A percentile compares a stretch with the other conserved stretches of the same genome.
These are phyloP conservation scores for Lobophora halterata DNA, from an alignment of 2,888 invertebrate species.

Conservation along the genomic window DNA sequence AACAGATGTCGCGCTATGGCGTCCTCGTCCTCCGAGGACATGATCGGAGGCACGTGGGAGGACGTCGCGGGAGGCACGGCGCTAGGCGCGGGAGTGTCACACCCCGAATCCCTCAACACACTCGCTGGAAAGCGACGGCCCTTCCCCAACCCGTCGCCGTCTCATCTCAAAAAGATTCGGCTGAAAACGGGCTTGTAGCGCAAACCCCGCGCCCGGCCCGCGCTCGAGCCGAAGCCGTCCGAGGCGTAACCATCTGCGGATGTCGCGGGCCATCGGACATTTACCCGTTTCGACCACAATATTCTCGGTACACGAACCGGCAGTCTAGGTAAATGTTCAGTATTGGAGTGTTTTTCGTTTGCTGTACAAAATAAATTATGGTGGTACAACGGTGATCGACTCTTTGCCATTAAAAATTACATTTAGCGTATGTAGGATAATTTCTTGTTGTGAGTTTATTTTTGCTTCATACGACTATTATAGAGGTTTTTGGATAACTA, in stretches of 20 bases:
- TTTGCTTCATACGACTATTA: slow-evolving; percentile 27
- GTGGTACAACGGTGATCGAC: slow-evolving; percentile 17
- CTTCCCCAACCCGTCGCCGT: slow-evolving; percentile 52
- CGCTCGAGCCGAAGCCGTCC: slow-evolving; percentile 22
- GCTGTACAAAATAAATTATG: slow-evolving; percentile 8
- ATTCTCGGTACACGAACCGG: not conserved
- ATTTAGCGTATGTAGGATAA: slow-evolving; percentile 14
- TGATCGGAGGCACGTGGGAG: slow-evolving; percentile 50
- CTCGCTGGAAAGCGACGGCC: slow-evolving; percentile 51
- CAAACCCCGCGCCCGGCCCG: slow-evolving; percentile 47
- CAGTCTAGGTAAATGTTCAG: slow-evolving; percentile 6
- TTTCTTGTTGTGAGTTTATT: slow-evolving; percentile 23
- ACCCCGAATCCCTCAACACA: slow-evolving; percentile 15
- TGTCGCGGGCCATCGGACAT: slow-evolving; percentile 4
- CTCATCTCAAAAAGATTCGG: slow-evolving; percentile 69
- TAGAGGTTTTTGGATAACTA: slow-evolving; percentile 29
- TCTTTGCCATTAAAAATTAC: slow-evolving; percentile 40
- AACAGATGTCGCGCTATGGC: slow-evolving; percentile 49
- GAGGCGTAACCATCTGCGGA: slow-evolving; percentile 4
- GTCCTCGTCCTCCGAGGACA: slow-evolving; percentile 61
- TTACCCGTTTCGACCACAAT: slow-evolving; percentile 1
- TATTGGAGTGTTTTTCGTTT: not conserved
- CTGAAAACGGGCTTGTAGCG: slow-evolving; percentile 68
- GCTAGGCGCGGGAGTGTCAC: slow-evolving; percentile 28
- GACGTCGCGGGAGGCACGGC: slow-evolving; percentile 54